Percentiles rank a stretch among this genome's conserved stretches.
phyloP scores from a whole-genome alignment of 2,113 vertebrate species.

The Herpetotheres cachinnans region DNA sequence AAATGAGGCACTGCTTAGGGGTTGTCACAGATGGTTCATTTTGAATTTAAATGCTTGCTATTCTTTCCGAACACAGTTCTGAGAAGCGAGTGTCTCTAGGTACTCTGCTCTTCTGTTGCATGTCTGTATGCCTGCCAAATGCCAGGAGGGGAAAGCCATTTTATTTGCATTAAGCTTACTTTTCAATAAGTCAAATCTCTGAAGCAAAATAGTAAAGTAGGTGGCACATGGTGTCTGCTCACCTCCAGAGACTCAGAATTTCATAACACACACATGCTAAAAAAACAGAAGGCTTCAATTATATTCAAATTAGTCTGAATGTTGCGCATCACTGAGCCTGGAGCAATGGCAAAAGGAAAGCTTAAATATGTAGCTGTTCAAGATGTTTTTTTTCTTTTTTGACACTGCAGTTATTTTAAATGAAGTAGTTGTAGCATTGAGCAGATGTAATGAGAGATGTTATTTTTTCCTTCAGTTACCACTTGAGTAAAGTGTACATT shows the following conservation, averaged over 20 bases:
- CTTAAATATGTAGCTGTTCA: not conserved
- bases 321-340: not conserved
- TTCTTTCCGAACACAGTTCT: slow-evolving; percentile 2
- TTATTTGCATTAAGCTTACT: not conserved
- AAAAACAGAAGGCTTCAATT: not conserved
- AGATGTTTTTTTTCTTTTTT: not conserved
- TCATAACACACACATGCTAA: not conserved
- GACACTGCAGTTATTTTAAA: not conserved
- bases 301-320: not conserved
- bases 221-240: not conserved
- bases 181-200: not conserved
- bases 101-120: not conserved
- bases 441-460: not conserved
- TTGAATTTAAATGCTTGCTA: not conserved
- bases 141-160: not conserved
- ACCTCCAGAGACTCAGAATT: not conserved
- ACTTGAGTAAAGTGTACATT: not conserved
- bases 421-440: not conserved
- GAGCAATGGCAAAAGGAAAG: not conserved
- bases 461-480: not conserved
- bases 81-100: not conserved
- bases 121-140: not conserved
- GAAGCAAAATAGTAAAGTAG: not conserved
- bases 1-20: not conserved
- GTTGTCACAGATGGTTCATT: not conserved